Evolutionary conservation across 1,140 invertebrate genomes (phyloP).

Genomic region (Drosophila prosaltans): DNA sequence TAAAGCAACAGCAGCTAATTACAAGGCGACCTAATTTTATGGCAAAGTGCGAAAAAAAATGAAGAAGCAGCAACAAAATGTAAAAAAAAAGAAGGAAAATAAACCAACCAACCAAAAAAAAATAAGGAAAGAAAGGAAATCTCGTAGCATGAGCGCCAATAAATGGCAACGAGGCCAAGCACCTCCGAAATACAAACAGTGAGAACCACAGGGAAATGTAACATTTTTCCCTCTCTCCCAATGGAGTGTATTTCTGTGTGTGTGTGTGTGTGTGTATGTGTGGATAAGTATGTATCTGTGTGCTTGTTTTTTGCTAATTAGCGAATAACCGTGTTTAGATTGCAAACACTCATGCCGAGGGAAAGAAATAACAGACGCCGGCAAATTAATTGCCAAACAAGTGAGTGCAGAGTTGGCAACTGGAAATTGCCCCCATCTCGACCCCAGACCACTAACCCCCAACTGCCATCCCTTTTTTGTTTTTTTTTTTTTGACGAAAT

Average conservation of each 20-base stretch:
- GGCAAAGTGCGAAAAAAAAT: conserved; percentile 68
- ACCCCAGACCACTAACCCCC: not conserved
- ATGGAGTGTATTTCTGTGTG: not conserved
- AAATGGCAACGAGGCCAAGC: conserved; percentile 80
- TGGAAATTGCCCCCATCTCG: conserved; percentile 61
- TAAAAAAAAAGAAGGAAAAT: not conserved
- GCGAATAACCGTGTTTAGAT: conserved; percentile 81
- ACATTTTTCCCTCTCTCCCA: conserved; percentile 22
- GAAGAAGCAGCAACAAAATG: conserved; percentile 3
- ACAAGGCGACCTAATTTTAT: conserved; percentile 72
- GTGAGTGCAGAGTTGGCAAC: conserved; percentile 78
- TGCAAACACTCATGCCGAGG: conserved; percentile 75
- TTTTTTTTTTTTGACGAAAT: conserved; percentile 1
- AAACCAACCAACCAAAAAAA: not conserved
- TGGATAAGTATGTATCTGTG: conserved; percentile 54
- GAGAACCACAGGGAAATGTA: conserved; percentile 73
- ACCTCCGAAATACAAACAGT: conserved; percentile 71
- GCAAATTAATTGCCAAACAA: conserved; percentile 81
- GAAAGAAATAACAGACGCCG: conserved; percentile 78
- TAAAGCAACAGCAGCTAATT: conserved; percentile 75
- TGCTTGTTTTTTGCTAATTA: conserved; percentile 80
- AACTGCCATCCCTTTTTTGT: not conserved
- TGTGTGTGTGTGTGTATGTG: conserved; percentile 26
- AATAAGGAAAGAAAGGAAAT: conserved; percentile 10
- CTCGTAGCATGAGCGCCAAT: conserved; percentile 56